Percentiles rank a stretch among this genome's conserved stretches.
These are phyloP conservation scores for Drosophila kokeensis DNA, from an alignment of 2,888 invertebrate species.

Conservation along the genomic window DNA sequence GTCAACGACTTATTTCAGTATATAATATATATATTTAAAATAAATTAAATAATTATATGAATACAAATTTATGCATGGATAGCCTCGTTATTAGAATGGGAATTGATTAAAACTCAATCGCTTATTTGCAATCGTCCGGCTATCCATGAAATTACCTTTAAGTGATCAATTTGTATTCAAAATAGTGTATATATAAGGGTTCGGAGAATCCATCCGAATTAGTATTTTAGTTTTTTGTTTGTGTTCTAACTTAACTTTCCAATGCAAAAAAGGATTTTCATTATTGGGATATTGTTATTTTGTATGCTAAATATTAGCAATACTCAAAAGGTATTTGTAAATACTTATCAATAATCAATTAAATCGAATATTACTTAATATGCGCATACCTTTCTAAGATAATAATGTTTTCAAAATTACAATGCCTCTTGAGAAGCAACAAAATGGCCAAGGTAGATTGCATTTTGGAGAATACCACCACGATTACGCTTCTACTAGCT, in stretches of 20 bases:
- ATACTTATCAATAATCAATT: background rate
- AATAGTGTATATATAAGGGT: background rate
- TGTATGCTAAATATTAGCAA: slow-evolving; percentile 6
- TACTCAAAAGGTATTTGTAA: slow-evolving; percentile 2
- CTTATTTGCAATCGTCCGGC: background rate
- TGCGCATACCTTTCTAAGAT: background rate
- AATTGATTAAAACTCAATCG: background rate
- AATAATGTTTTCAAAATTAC: background rate
- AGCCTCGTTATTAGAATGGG: background rate
- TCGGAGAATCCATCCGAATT: background rate
- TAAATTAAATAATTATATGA: background rate
- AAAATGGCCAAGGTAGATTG: background rate
- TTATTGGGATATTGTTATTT: background rate
- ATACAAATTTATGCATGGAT: background rate
- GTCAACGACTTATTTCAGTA: background rate
- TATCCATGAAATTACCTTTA: slow-evolving; percentile 4
- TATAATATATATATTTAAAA: background rate
- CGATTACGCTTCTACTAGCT: background rate
- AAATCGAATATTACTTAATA: background rate
- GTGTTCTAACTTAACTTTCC: background rate
- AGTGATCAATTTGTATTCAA: background rate
- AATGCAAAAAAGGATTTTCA: background rate
- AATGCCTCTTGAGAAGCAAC: background rate
- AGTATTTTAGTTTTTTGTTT: background rate
- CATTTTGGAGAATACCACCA: background rate